Base-by-base conservation (phyloP, 2,113 vertebrate species). In the Erythrolamprus reginae region DNA sequence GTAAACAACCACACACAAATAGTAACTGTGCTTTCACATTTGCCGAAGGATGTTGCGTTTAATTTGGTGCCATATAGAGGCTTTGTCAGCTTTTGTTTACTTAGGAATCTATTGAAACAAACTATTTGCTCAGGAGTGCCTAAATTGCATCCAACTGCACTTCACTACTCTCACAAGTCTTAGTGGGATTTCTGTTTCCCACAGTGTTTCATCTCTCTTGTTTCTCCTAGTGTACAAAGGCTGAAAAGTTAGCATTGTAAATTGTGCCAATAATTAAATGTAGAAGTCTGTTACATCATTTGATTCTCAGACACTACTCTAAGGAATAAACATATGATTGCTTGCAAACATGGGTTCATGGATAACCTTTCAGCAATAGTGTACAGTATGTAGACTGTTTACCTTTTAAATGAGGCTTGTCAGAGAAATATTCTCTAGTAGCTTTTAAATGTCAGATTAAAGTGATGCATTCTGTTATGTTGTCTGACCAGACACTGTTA, bases 341-440 rank as follows among this genome's bases (percentile, higher is more conserved):
- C 89, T 94, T 96, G 93, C 96, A 95, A 96, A 94, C 91, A 91
- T 92, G 88, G 84, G 92, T 87, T 93, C 70, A 1, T 77, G 91
- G 93, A 92, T 93, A 85, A 91, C 42, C 94, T 95, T 92, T 92
- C 82, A 92, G 2, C 15, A 83, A 10, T 93, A 91, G 90, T 52
- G 17, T 90, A 65, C 28, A 65, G 61, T 65, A 89, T 93, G 83
- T 6, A 93, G 86, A 90, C 88, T 94, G 83, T 95, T 96, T 94
- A 84, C 93, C 93, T 50, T 94, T 89, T 93, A 89, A 91, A 90
- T 94, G 89, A 93, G 55, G 84, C 45, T 89, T 89, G 65, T 92
- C 91, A 88, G 86, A 92, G 92, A 91, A 91, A 82, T 85, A 47
- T 13, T 94, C 85, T 93, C 55, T 15, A 77, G 91, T 85, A 93